phyloP scores from a whole-genome alignment of 2,113 vertebrate genomes.

The Tachuris rubrigastra region DNA sequence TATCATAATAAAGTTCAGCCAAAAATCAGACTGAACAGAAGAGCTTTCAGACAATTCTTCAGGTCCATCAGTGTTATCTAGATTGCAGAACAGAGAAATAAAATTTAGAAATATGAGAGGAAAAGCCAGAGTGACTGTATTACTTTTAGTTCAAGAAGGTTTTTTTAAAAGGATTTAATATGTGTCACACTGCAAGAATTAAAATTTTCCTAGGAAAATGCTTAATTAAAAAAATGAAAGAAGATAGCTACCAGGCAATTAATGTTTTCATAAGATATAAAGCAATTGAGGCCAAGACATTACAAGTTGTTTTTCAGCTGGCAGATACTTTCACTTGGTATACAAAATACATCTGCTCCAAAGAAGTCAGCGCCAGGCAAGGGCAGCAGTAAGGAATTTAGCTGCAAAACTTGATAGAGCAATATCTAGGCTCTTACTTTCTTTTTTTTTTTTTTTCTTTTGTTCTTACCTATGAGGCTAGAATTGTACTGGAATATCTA shows the following conservation, averaged over 20 bases:
- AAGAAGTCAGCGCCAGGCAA: background rate
- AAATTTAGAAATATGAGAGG: background rate
- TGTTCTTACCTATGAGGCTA: background rate
- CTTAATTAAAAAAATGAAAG: slow-evolving; percentile 11
- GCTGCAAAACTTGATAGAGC: background rate
- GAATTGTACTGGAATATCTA: background rate
- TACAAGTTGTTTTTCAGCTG: background rate
- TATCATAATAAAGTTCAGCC: background rate
- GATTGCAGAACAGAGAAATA: background rate
- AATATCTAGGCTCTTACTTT: background rate
- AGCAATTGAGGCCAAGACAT: background rate
- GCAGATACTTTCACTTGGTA: background rate
- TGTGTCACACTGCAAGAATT: background rate
- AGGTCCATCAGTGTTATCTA: background rate
- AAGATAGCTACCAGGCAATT: background rate
- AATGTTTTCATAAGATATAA: slow-evolving; percentile 27
- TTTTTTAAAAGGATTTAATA: background rate
- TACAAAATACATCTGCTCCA: background rate
- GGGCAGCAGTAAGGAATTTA: background rate
- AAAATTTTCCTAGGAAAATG: background rate
- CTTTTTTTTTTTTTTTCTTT: background rate
- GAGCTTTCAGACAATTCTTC: background rate
- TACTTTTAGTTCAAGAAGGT: background rate
- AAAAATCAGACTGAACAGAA: background rate
- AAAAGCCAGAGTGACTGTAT: background rate